Conservation (phyloP, 2,888 invertebrate species). For the Chloroclysta siterata region DNA sequence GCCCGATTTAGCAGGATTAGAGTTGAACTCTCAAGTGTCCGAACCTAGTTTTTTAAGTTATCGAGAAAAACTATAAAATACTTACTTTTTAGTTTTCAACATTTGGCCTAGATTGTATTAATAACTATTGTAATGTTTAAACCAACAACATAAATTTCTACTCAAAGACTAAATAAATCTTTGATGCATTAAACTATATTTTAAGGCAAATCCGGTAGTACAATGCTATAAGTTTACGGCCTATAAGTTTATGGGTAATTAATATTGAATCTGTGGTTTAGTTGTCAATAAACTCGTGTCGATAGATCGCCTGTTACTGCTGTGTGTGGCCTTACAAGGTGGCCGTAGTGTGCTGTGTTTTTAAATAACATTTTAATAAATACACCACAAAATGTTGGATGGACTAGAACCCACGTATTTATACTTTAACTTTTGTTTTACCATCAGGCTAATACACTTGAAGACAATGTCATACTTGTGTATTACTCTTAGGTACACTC, state of each 20-base stretch:
- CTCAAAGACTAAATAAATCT: not conserved
- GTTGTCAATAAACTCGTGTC: slow-evolving; percentile 11
- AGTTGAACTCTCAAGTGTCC: too few relatives aligned
- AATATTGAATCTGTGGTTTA: slow-evolving; percentile 10
- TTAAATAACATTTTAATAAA: not conserved
- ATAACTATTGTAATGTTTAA: too few relatives aligned
- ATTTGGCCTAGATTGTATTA: too few relatives aligned
- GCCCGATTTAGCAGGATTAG: too few relatives aligned
- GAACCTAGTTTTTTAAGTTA: too few relatives aligned
- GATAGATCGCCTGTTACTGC: slow-evolving; percentile 5
- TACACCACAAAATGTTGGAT: not conserved
- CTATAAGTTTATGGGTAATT: slow-evolving; percentile 14
- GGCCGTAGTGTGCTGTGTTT: not conserved
- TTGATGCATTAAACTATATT: slow-evolving; percentile 9
- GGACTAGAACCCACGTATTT: too few relatives aligned
- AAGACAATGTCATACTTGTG: too few relatives aligned
- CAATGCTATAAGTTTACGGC: not conserved
- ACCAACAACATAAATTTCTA: not conserved
- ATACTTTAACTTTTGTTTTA: too few relatives aligned
- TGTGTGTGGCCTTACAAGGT: slow-evolving; percentile 6
- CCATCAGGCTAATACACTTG: too few relatives aligned
- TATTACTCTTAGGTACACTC: too few relatives aligned
- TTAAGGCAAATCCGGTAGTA: slow-evolving; percentile 9
- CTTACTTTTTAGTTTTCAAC: too few relatives aligned
- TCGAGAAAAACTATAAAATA: too few relatives aligned